phyloP scores from a whole-genome alignment of 2,113 vertebrate genomes.

The Passer domesticus region DNA sequence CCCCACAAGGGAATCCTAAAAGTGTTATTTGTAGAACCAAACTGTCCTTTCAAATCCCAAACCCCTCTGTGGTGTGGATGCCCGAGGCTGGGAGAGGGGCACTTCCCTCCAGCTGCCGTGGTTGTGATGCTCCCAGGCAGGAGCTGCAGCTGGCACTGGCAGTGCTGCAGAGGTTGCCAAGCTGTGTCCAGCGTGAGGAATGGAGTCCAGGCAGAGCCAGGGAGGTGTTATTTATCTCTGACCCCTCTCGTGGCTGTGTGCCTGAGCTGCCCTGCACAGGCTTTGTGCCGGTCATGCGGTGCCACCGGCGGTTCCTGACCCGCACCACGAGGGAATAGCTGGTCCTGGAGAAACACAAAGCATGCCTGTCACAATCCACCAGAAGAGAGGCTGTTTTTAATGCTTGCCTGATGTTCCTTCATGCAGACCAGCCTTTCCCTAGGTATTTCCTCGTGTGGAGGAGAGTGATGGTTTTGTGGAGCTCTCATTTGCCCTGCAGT shows the following conservation, averaged over 20 bases:
- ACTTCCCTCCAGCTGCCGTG: fast-evolving
- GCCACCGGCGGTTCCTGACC: neutral
- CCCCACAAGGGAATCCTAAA: neutral
- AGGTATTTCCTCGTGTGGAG: neutral
- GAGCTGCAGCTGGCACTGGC: neutral
- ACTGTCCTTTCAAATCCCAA: neutral
- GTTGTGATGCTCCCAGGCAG: neutral
- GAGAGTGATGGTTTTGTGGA: neutral
- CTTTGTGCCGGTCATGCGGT: neutral
- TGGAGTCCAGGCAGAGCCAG: neutral
- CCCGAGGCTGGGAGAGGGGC: neutral
- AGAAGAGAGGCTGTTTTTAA: neutral
- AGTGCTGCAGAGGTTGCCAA: neutral
- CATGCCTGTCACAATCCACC: neutral
- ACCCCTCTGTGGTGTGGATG: fast-evolving
- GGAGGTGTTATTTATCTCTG: neutral
- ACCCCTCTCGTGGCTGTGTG: neutral
- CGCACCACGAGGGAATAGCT: neutral
- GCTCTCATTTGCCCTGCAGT: slow-evolving; percentile 32
- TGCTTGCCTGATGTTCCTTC: neutral
- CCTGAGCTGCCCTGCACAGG: neutral
- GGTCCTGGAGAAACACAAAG: neutral
- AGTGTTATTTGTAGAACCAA: neutral
- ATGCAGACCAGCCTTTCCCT: neutral
- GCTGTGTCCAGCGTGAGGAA: neutral